Evolutionary conservation across 2,113 vertebrate species (phyloP).

Genomic region (Istiophorus platypterus): DNA sequence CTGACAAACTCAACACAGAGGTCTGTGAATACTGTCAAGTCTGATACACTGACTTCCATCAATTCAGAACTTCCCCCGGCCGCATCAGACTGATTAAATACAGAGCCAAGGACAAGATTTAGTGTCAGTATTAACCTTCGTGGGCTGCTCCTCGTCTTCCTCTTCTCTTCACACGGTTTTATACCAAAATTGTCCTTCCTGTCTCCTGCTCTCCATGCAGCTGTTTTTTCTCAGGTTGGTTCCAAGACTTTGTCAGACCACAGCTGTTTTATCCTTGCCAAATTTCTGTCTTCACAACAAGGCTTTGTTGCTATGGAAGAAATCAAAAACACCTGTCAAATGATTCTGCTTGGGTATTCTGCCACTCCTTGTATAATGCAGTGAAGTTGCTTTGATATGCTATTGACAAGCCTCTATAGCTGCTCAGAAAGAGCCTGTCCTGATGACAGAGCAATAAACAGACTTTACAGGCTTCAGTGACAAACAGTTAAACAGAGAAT

Average conservation of each 20-base stretch:
- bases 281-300: slow-evolving; percentile 57
- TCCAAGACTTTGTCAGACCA: slow-evolving; percentile 70
- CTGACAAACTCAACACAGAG: slow-evolving; percentile 57
- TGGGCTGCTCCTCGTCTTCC: slow-evolving; percentile 52
- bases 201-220: slow-evolving; percentile 61
- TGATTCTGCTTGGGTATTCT: slow-evolving; percentile 21
- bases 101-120: slow-evolving; percentile 54
- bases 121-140: slow-evolving; percentile 29
- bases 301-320: slow-evolving; percentile 50
- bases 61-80: slow-evolving; percentile 60
- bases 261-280: slow-evolving; percentile 68
- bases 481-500: slow-evolving; percentile 38
- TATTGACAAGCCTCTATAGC: slow-evolving; percentile 37
- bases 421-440: slow-evolving; percentile 37
- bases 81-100: slow-evolving; percentile 48
- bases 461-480: slow-evolving; percentile 30
- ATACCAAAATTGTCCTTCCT: slow-evolving; percentile 66
- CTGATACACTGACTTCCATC: slow-evolving; percentile 62
- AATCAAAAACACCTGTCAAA: slow-evolving; percentile 57
- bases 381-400: slow-evolving; percentile 35
- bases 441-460: slow-evolving; percentile 54
- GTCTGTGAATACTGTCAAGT: slow-evolving; percentile 65
- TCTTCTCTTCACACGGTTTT: slow-evolving; percentile 47
- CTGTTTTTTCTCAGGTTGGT: slow-evolving; percentile 69
- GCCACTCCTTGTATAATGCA: slow-evolving; percentile 42